Conservation (phyloP, 2,797 vertebrate species). For the Menidia menidia region DNA sequence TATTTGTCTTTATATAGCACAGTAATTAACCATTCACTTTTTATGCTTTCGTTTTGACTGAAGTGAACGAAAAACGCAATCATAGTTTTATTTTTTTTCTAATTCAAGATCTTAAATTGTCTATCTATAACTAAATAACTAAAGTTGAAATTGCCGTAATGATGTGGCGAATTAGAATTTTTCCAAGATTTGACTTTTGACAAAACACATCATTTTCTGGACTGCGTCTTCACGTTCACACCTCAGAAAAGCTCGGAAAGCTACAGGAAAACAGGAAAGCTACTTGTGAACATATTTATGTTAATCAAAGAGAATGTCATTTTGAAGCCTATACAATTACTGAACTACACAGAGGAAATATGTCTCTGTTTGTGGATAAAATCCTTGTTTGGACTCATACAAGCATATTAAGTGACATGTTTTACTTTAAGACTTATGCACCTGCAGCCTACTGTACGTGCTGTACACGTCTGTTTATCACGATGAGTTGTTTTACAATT, state of each 20-base stretch:
- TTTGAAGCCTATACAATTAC: conserved; percentile 2
- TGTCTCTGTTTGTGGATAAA: background rate
- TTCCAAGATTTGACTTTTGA: too few species aligned
- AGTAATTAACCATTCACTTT: background rate
- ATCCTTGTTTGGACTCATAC: background rate
- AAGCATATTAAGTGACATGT: background rate
- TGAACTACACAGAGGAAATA: conserved; percentile 25
- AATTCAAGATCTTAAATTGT: too few species aligned
- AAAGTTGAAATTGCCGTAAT: too few species aligned
- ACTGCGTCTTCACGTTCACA: conserved; percentile 6
- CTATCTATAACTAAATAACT: too few species aligned
- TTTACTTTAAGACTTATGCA: too few species aligned
- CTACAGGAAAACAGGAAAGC: background rate
- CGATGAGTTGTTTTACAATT: background rate
- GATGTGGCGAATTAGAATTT: too few species aligned
- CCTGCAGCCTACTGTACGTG: background rate
- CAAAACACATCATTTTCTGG: too few species aligned
- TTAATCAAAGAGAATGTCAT: conserved; percentile 13
- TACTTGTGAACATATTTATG: conserved; percentile 13
- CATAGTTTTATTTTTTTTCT: too few species aligned
- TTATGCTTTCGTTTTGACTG: background rate
- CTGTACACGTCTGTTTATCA: background rate
- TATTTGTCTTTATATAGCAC: too few species aligned
- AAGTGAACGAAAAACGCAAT: background rate
- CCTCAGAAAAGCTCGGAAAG: conserved; percentile 1